These are phyloP conservation scores for Cheumatopsyche charites DNA, from an alignment of 1,140 invertebrate genomes.

Conservation along the genomic window DNA sequence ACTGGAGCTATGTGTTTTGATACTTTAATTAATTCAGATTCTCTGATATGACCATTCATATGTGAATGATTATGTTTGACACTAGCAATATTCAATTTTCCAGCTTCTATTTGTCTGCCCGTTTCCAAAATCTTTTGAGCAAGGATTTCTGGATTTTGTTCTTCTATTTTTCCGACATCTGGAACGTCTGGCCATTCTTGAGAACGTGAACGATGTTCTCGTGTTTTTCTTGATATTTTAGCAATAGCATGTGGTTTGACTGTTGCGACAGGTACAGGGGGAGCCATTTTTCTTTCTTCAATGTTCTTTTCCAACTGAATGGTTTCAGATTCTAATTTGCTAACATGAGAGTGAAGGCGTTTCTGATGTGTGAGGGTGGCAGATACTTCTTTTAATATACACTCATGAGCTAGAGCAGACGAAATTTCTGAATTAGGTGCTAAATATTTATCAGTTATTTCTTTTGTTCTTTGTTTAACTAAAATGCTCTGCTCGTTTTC, in stretches of 20 bases:
- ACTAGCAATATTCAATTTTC: constrained; percentile 62
- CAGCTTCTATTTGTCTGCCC: constrained; percentile 84
- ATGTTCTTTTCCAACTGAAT: constrained; percentile 72
- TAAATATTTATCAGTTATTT: constrained; percentile 70
- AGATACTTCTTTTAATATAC: constrained; percentile 84
- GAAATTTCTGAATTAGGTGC: constrained; percentile 63
- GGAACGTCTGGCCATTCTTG: constrained; percentile 92
- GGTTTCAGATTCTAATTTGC: constrained; percentile 76
- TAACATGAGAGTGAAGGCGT: constrained; percentile 78
- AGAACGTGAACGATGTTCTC: constrained; percentile 76
- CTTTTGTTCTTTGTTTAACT: constrained; percentile 70
- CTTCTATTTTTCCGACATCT: constrained; percentile 87
- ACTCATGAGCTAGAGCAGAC: constrained; percentile 74
- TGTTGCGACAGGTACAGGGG: constrained; percentile 57
- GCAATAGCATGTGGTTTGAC: constrained; percentile 57
- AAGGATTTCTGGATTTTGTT: constrained; percentile 87
- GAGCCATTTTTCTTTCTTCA: constrained; percentile 67
- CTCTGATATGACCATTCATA: constrained; percentile 58
- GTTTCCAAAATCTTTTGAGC: constrained; percentile 89
- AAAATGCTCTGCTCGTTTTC: constrained; percentile 75
- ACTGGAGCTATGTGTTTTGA: constrained; percentile 26
- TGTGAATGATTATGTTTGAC: constrained; percentile 53
- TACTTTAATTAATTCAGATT: constrained; percentile 52
- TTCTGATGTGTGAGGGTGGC: constrained; percentile 81
- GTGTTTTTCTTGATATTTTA: constrained; percentile 67